Conservation (phyloP, 2,888 invertebrate genomes). For the Athetis lepigone region DNA sequence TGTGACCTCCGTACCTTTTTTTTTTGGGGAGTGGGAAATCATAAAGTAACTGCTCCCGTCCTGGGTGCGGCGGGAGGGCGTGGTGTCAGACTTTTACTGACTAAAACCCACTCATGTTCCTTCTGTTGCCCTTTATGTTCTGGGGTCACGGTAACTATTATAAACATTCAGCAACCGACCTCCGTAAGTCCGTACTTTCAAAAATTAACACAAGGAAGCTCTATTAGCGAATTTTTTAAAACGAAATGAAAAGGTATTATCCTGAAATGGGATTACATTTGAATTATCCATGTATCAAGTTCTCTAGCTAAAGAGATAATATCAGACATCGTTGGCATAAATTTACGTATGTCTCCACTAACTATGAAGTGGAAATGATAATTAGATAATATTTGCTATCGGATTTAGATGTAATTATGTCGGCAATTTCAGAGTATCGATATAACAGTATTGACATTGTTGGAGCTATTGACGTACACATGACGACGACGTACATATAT, state of each 20-base stretch:
- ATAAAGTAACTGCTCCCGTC: no score
- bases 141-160: no score
- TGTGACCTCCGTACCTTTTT: no score
- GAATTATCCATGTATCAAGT: constrained; percentile 21
- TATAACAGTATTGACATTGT: constrained; percentile 23
- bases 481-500: constrained; percentile 10
- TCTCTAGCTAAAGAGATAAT: not conserved
- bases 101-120: no score
- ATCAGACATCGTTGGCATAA: not conserved
- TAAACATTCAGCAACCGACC: no score
- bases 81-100: no score
- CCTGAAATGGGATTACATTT: constrained; percentile 13
- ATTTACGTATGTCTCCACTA: not conserved
- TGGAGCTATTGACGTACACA: constrained; percentile 15
- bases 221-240: no score
- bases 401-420: constrained; percentile 15
- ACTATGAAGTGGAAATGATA: constrained; percentile 18
- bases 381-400: constrained; percentile 36
- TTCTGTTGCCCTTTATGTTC: no score
- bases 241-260: constrained; percentile 13
- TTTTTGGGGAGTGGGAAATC: no score
- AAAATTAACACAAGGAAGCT: no score
- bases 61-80: no score
- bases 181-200: no score
- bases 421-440: constrained; percentile 22